These are phyloP conservation scores for Myotis lucifugus DNA, from an alignment of 2,113 vertebrate species.

Conservation along the genomic window DNA sequence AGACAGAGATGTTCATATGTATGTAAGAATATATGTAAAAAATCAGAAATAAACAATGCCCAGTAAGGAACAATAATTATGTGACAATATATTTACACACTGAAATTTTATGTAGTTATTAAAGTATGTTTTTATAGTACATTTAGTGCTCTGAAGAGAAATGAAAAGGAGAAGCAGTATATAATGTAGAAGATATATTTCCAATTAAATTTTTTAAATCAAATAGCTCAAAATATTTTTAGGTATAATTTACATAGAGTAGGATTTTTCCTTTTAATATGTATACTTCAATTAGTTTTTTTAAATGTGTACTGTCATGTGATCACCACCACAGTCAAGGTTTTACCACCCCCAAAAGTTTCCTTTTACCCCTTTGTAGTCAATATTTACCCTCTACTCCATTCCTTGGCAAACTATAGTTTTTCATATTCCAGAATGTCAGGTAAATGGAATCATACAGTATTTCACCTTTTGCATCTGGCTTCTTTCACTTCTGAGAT, in stretches of 20 bases:
- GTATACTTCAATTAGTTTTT: not conserved
- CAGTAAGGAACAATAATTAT: not conserved
- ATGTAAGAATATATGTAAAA: not conserved
- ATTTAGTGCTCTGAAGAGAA: slow-evolving; percentile 31
- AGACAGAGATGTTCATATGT: not conserved
- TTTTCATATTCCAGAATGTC: slow-evolving; percentile 38
- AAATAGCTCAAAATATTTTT: not conserved
- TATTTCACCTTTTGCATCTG: not conserved
- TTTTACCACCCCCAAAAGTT: not conserved
- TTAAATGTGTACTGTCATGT: not conserved
- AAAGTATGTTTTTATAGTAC: not conserved
- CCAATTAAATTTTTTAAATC: not conserved
- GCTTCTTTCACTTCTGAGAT: not conserved
- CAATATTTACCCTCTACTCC: not conserved
- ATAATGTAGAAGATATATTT: not conserved
- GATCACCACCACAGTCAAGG: not conserved
- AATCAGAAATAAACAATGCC: not conserved
- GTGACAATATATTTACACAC: not conserved
- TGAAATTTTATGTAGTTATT: slow-evolving; percentile 5
- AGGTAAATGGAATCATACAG: not conserved
- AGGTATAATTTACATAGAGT: slow-evolving; percentile 1
- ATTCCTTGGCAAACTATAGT: not conserved
- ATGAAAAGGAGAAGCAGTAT: not conserved
- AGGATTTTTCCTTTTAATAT: not conserved
- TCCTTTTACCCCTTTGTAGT: not conserved